phyloP scores from a whole-genome alignment of 2,888 invertebrate species.

The Sesia bembeciformis region DNA sequence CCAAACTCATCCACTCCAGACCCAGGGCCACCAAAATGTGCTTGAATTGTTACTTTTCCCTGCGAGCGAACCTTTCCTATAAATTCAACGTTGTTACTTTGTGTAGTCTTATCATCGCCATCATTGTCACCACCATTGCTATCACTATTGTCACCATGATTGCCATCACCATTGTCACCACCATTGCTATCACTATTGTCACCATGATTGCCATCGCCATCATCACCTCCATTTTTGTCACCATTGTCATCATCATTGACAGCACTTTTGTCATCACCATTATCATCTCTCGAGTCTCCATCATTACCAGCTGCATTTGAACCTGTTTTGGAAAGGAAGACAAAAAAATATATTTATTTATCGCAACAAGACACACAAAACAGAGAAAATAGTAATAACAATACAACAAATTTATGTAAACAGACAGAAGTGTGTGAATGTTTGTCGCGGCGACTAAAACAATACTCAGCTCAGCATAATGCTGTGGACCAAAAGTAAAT shows the following conservation, averaged over 20 bases:
- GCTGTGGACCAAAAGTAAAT: no score
- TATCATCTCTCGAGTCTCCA: neutral
- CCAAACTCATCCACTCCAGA: no score
- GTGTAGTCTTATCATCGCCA: neutral
- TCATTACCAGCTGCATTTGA: no score
- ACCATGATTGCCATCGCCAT: neutral
- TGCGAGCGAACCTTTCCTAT: neutral
- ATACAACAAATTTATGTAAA: no score
- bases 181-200: neutral
- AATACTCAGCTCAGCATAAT: no score
- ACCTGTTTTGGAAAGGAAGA: no score
- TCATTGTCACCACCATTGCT: neutral
- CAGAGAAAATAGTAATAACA: no score
- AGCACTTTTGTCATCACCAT: neutral
- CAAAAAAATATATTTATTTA: no score
- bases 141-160: neutral
- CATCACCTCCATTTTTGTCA: neutral
- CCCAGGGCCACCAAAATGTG: neutral
- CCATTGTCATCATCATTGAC: neutral
- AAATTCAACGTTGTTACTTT: neutral
- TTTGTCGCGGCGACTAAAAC: no score
- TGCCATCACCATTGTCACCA: neutral
- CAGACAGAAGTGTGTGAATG: no score
- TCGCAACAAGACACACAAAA: no score
- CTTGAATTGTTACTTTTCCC: neutral